Conservation (phyloP, 1,140 invertebrate species). For the Drosophila lowei region DNA sequence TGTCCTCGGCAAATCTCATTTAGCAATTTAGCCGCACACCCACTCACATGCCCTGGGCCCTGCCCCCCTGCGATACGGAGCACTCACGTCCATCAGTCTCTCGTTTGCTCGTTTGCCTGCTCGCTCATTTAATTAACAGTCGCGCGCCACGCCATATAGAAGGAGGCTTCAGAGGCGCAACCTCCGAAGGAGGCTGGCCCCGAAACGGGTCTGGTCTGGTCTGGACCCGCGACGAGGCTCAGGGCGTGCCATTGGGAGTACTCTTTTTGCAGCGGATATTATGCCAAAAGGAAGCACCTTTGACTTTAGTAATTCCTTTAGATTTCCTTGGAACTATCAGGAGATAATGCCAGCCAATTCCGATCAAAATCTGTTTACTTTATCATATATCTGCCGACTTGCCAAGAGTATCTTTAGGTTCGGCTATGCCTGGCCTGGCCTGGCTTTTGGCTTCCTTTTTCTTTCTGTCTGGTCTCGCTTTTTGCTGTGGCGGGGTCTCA, state of each 20-base stretch:
- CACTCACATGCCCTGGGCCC: constrained; percentile 55
- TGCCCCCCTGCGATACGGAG: constrained; percentile 4
- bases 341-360: no score
- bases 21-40: constrained; percentile 82
- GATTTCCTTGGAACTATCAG: no score
- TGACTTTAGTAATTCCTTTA: no score
- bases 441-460: no score
- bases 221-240: constrained; percentile 16
- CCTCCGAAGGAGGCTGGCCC: constrained; percentile 12
- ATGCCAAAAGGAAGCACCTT: no score
- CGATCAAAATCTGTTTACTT: no score
- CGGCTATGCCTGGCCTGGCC: no score
- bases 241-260: constrained; percentile 43
- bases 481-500: constrained; percentile 47
- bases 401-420: no score
- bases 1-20: constrained; percentile 76
- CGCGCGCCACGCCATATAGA: constrained; percentile 71
- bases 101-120: constrained; percentile 80
- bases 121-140: constrained; percentile 81
- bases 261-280: no score
- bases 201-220: no score
- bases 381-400: no score
- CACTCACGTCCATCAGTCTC: constrained; percentile 71
- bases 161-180: neutral
- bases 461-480: no score